A percentile compares a stretch with the other conserved stretches of the same genome.
Conservation (phyloP, 2,888 invertebrate genomes). For the Pardosa pseudoannulata region DNA sequence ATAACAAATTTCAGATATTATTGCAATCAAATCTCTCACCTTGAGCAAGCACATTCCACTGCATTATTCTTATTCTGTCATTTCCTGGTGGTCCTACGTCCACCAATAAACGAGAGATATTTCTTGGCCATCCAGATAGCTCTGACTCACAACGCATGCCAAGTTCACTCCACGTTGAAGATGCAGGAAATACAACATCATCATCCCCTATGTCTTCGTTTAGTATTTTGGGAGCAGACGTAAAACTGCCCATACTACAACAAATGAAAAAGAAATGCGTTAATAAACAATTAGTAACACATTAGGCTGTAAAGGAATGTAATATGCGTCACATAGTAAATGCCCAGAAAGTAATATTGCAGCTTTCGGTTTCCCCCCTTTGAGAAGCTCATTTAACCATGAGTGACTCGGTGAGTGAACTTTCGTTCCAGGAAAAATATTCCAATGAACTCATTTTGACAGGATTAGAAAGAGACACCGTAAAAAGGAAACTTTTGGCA, state of each 20-base stretch:
- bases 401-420: no score
- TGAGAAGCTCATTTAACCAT: no score
- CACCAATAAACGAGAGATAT: constrained; percentile 75
- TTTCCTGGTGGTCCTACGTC: neutral
- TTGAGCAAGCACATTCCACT: constrained; percentile 86
- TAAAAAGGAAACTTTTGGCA: no score
- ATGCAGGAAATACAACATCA: constrained; percentile 79
- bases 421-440: no score
- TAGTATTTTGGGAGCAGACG: constrained; percentile 83
- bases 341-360: no score
- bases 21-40: constrained; percentile 79
- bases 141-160: constrained; percentile 81
- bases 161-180: constrained; percentile 79
- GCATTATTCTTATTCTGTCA: constrained; percentile 79
- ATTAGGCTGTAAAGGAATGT: no score
- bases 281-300: no score
- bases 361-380: no score
- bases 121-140: constrained; percentile 79
- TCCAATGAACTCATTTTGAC: no score
- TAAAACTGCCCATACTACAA: constrained; percentile 86
- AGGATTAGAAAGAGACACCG: no score
- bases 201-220: constrained; percentile 83
- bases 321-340: no score
- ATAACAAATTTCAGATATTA: neutral
- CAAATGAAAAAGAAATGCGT: constrained; percentile 38